Percentiles rank a stretch among this genome's conserved stretches.
phyloP scores from a whole-genome alignment of 2,797 vertebrate genomes.

The Aselliscus stoliczkanus region DNA sequence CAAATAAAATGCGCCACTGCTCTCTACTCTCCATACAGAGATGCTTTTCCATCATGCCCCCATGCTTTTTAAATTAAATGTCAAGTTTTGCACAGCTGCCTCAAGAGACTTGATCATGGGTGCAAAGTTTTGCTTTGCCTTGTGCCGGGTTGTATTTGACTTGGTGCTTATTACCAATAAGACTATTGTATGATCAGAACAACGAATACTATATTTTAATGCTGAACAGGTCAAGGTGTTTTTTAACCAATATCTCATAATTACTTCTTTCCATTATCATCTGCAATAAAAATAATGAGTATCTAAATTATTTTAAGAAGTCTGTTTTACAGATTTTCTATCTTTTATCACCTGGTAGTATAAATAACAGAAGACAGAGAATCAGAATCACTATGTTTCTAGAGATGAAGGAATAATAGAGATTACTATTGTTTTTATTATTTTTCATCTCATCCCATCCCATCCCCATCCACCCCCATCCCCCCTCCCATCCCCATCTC shows the following conservation, averaged over 20 bases:
- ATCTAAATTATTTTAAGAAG: not conserved
- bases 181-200: slow-evolving; percentile 62
- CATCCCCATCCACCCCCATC: not conserved
- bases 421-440: not conserved
- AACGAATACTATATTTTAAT: slow-evolving; percentile 73
- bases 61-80: slow-evolving; percentile 80
- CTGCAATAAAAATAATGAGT: slow-evolving; percentile 19
- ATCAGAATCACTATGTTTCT: not conserved
- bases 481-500: not conserved
- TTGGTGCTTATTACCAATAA: slow-evolving; percentile 71
- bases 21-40: slow-evolving; percentile 49
- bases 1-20: slow-evolving; percentile 77
- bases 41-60: slow-evolving; percentile 59
- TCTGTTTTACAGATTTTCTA: not conserved
- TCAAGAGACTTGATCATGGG: slow-evolving; percentile 65
- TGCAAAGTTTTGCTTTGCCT: slow-evolving; percentile 71
- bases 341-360: not conserved
- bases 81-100: slow-evolving; percentile 67
- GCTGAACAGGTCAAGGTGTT: slow-evolving; percentile 52
- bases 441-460: not conserved
- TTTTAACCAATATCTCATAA: slow-evolving; percentile 2
- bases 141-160: slow-evolving; percentile 68
- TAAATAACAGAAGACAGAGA: not conserved
- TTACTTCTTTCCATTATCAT: not conserved
- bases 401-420: not conserved